These are phyloP conservation scores for Tetramorium parvispinum DNA, from an alignment of 1,140 invertebrate species.

Conservation along the genomic window DNA sequence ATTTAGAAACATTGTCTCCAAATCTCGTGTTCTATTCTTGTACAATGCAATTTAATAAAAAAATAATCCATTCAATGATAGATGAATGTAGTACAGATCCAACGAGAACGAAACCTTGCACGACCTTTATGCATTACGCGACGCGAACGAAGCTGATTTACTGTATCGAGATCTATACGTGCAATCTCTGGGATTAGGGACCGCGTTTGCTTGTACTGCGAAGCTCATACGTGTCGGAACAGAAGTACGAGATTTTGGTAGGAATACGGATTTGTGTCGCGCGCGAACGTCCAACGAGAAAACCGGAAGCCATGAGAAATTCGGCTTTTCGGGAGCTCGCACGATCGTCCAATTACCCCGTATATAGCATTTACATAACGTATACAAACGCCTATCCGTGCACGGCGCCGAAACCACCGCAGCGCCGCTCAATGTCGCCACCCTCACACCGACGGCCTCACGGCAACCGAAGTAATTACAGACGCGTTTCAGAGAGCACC, in stretches of 20 bases:
- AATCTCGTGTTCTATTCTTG: background rate
- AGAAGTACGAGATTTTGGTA: slow-evolving; percentile 7
- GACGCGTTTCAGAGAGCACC: slow-evolving; percentile 82
- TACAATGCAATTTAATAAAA: background rate
- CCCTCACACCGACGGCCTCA: slow-evolving; percentile 73
- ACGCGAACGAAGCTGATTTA: background rate
- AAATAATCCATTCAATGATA: background rate
- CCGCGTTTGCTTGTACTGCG: slow-evolving; percentile 1
- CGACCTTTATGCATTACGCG: background rate
- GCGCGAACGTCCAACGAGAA: background rate
- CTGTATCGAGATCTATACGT: slow-evolving; percentile 2
- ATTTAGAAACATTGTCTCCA: background rate
- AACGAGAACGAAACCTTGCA: background rate
- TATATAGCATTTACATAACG: slow-evolving; percentile 81
- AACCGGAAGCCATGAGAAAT: slow-evolving; percentile 60
- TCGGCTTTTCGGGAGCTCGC: slow-evolving; percentile 62
- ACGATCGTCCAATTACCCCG: slow-evolving; percentile 80
- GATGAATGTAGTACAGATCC: background rate
- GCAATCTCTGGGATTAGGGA: slow-evolving; percentile 7
- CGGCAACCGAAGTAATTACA: slow-evolving; percentile 83
- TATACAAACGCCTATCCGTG: slow-evolving; percentile 71
- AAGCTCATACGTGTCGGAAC: slow-evolving; percentile 31
- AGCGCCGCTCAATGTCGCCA: slow-evolving; percentile 56
- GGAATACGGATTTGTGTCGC: slow-evolving; percentile 25
- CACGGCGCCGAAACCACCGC: slow-evolving; percentile 60